Percentiles rank a stretch among this genome's conserved stretches.
These are phyloP conservation scores for Drosophila eugracilis DNA, from an alignment of 1,140 invertebrate genomes.

Conservation along the genomic window DNA sequence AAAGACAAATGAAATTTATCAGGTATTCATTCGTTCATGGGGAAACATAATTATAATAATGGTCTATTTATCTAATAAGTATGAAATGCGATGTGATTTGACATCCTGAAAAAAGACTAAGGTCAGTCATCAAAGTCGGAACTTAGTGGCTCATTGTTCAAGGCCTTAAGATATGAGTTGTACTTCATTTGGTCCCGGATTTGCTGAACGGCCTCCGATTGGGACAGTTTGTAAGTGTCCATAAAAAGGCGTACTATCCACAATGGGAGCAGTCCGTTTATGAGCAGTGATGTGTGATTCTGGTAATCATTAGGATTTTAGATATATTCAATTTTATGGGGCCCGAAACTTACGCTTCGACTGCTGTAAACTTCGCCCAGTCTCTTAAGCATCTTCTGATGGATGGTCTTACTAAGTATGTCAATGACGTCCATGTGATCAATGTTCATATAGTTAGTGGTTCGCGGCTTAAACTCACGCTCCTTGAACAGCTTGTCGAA, in stretches of 20 bases:
- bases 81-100: neutral
- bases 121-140: conserved; percentile 42
- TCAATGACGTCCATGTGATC: conserved; percentile 60
- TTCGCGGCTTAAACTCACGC: conserved; percentile 35
- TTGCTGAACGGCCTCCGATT: conserved; percentile 39
- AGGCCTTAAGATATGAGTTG: conserved; percentile 41
- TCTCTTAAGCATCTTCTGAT: conserved; percentile 58
- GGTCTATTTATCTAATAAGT: neutral
- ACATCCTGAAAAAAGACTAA: neutral
- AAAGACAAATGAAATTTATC: conserved; percentile 18
- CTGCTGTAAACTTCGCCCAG: conserved; percentile 42
- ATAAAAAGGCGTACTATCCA: conserved; percentile 73
- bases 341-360: conserved; percentile 45
- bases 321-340: neutral
- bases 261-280: conserved; percentile 71
- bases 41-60: too few species aligned
- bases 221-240: conserved; percentile 53
- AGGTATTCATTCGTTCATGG: neutral
- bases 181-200: conserved; percentile 54
- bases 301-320: conserved; percentile 4
- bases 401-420: conserved; percentile 48
- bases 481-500: conserved; percentile 59
- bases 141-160: conserved; percentile 48
- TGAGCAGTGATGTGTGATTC: conserved; percentile 50
- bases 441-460: conserved; percentile 45